phyloP scores from a whole-genome alignment of 2,888 invertebrate species.

The Phorcus lineatus region DNA sequence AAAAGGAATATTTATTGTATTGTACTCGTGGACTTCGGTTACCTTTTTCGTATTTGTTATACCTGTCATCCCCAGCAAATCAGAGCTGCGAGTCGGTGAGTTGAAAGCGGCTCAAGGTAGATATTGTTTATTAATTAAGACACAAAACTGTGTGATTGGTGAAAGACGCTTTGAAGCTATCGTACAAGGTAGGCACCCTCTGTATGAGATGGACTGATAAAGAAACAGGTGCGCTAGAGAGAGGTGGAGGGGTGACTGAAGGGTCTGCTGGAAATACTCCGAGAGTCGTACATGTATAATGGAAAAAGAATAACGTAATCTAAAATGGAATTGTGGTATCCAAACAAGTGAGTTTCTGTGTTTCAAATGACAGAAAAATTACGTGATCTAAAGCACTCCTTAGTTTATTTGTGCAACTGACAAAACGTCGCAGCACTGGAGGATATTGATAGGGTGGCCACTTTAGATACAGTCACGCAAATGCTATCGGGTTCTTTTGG shows the following conservation, averaged over 20 bases:
- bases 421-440: no score
- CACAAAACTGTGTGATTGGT: neutral
- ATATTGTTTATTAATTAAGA: slow-evolving; percentile 1
- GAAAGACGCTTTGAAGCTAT: neutral
- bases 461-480: no score
- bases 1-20: neutral
- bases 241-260: neutral
- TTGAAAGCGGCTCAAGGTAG: neutral
- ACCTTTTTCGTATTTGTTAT: neutral
- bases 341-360: no score
- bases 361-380: no score
- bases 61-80: neutral
- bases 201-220: neutral
- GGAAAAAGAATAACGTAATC: no score
- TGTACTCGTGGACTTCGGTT: neutral
- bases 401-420: no score
- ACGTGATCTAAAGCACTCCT: no score
- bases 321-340: no score
- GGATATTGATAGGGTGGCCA: no score
- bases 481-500: no score
- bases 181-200: neutral
- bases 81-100: neutral
- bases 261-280: neutral
- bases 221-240: neutral
- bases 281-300: no score